phyloP scores from a whole-genome alignment of 1,140 invertebrate species.

The Polypedilum vanderplanki region DNA sequence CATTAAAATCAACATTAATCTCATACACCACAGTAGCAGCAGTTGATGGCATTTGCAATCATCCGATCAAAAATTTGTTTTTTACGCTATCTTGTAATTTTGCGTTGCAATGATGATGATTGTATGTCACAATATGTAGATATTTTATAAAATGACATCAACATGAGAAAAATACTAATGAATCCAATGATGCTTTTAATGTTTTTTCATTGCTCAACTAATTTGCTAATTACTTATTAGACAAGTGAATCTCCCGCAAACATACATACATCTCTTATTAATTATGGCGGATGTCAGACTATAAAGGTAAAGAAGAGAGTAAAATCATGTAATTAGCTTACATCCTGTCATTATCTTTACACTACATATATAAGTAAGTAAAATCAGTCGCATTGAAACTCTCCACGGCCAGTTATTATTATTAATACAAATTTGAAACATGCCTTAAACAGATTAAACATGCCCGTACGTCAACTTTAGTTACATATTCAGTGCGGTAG shows the following conservation, averaged over 20 bases:
- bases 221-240: background rate
- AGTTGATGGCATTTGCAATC: slow-evolving; percentile 5
- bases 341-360: background rate
- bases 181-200: background rate
- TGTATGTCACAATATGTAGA: no score
- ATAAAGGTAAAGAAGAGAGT: background rate
- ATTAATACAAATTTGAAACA: no score
- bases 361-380: background rate
- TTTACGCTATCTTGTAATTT: slow-evolving; percentile 5
- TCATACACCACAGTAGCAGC: background rate
- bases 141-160: no score
- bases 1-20: slow-evolving; percentile 7
- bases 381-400: no score
- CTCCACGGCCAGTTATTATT: no score
- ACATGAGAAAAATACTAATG: no score
- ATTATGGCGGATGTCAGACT: background rate
- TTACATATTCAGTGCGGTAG: no score
- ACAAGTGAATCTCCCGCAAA: background rate
- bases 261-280: background rate
- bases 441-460: no score
- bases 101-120: background rate
- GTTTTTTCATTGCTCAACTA: slow-evolving; percentile 4
- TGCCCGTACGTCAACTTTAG: no score
- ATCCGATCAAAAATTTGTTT: slow-evolving; percentile 3
- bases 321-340: background rate